These are phyloP conservation scores for Poicephalus meyeri DNA, from an alignment of 2,113 vertebrate genomes.

Conservation along the genomic window DNA sequence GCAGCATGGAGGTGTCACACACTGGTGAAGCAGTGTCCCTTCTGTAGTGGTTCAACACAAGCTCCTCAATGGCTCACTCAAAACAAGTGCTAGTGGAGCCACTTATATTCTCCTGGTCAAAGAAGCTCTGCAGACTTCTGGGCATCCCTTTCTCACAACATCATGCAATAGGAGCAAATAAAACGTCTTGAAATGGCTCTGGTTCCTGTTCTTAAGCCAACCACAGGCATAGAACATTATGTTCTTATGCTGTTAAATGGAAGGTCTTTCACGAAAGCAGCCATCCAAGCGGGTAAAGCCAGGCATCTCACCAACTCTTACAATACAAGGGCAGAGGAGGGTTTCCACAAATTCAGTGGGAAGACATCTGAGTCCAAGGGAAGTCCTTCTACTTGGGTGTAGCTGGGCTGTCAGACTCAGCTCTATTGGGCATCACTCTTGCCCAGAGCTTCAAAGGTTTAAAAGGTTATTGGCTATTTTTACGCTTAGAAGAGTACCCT, in stretches of 20 bases:
- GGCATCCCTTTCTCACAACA: not conserved
- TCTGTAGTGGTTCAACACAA: not conserved
- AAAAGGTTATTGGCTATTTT: not conserved
- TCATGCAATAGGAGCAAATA: not conserved
- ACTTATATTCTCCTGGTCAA: not conserved
- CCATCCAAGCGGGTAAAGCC: not conserved
- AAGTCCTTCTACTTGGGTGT: not conserved
- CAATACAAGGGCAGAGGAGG: not conserved
- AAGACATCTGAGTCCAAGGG: not conserved
- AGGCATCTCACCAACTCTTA: not conserved
- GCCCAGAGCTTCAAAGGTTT: not conserved
- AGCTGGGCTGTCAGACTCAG: not conserved
- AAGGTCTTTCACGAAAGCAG: not conserved
- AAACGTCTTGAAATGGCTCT: not conserved
- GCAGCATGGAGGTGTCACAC: not conserved
- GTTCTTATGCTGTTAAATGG: not conserved
- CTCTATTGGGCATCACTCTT: not conserved
- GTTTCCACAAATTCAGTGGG: not conserved
- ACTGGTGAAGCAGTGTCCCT: not conserved
- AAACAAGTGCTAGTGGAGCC: not conserved
- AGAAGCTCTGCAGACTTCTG: not conserved
- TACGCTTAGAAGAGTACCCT: not conserved
- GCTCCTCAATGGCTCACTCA: not conserved
- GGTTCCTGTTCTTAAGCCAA: not conserved
- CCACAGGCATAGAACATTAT: not conserved